Evolutionary conservation across 2,888 invertebrate species (phyloP).

Genomic region (Atethmia centrago): DNA sequence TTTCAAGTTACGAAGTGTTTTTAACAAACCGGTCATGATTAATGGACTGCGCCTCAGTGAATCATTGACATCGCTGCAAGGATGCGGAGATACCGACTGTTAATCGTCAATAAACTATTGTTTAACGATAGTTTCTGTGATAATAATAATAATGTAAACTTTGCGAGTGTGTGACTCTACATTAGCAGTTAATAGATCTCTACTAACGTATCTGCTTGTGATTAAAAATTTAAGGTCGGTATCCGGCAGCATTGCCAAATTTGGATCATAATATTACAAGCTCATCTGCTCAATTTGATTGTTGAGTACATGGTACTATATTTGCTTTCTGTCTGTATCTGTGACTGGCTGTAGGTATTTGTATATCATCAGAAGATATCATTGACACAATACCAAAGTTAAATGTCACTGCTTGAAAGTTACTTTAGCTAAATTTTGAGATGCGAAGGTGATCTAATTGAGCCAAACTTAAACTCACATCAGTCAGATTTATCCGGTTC

Average conservation of each 20-base stretch:
- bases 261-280: slow-evolving; percentile 33
- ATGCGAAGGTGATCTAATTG: slow-evolving; percentile 43
- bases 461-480: slow-evolving; percentile 27
- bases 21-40: slow-evolving; percentile 76
- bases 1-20: slow-evolving; percentile 69
- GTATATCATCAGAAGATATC: slow-evolving; percentile 48
- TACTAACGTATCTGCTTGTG: slow-evolving; percentile 38
- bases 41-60: slow-evolving; percentile 76
- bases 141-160: slow-evolving; percentile 40
- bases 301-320: slow-evolving; percentile 25
- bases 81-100: slow-evolving; percentile 77
- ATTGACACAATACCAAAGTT: slow-evolving; percentile 25
- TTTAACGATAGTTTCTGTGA: slow-evolving; percentile 54
- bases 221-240: slow-evolving; percentile 64
- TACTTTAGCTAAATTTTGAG: slow-evolving; percentile 61
- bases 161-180: slow-evolving; percentile 44
- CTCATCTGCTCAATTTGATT: slow-evolving; percentile 27
- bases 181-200: slow-evolving; percentile 27
- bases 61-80: slow-evolving; percentile 77
- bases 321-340: slow-evolving; percentile 52
- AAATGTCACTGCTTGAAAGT: slow-evolving; percentile 4
- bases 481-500: slow-evolving; percentile 40
- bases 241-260: slow-evolving; percentile 44
- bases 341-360: slow-evolving; percentile 50
- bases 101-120: slow-evolving; percentile 66